Percentiles rank a stretch among this genome's conserved stretches.
These are phyloP conservation scores for Brachyrhaphis roseni DNA, from an alignment of 2,797 vertebrate genomes.

Conservation along the genomic window DNA sequence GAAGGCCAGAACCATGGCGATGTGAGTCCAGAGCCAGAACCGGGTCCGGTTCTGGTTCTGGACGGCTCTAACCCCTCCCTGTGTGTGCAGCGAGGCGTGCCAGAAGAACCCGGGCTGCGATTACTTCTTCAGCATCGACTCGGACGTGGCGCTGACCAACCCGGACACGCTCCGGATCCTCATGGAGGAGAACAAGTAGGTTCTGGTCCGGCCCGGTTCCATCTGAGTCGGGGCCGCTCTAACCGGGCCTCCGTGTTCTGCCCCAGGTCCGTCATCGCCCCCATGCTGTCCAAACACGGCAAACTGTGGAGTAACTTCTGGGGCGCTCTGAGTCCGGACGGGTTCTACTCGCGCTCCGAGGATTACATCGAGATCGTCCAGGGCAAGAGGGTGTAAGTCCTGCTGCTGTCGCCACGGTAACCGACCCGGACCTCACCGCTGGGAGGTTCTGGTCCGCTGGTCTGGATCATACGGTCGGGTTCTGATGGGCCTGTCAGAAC, in stretches of 20 bases:
- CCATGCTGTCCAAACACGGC: constrained; percentile 88
- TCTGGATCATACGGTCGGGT: not conserved
- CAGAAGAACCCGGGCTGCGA: constrained; percentile 82
- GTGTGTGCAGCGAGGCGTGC: constrained; percentile 79
- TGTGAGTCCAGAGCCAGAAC: constrained; percentile 75
- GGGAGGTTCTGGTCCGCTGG: not conserved
- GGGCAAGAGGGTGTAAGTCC: constrained; percentile 85
- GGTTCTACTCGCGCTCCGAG: constrained; percentile 88
- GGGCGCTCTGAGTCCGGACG: constrained; percentile 89
- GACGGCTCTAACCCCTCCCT: not conserved
- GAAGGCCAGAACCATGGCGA: constrained; percentile 86
- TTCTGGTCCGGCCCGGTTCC: not conserved
- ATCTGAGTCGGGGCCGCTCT: not conserved
- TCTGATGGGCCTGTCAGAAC: not conserved
- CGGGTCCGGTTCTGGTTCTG: no score
- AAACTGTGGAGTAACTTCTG: constrained; percentile 96
- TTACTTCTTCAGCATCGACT: constrained; percentile 90
- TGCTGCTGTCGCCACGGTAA: constrained; percentile 25
- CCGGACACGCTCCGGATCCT: constrained; percentile 82
- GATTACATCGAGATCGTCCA: constrained; percentile 94
- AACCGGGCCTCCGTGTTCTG: not conserved
- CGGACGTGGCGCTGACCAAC: constrained; percentile 85
- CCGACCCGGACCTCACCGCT: not conserved
- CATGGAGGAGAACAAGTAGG: constrained; percentile 88
- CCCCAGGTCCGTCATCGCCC: constrained; percentile 84